phyloP scores from a whole-genome alignment of 2,797 vertebrate species.

The Dendrocincla tyrannina region DNA sequence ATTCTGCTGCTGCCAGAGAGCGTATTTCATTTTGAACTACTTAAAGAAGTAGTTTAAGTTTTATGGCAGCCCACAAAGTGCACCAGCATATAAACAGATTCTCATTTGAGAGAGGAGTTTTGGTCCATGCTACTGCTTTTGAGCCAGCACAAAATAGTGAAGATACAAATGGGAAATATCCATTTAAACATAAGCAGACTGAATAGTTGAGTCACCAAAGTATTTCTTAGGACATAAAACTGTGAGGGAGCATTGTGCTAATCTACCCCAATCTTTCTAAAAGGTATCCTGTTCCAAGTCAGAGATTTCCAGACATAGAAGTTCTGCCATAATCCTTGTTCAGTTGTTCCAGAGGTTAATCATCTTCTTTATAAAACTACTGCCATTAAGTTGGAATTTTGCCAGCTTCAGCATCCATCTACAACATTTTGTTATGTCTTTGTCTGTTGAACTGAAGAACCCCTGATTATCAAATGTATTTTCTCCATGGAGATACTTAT shows the following conservation, averaged over 20 bases:
- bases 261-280: neutral
- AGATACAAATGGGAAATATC: neutral
- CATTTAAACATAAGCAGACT: neutral
- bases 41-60: constrained; percentile 45
- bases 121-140: constrained; percentile 1
- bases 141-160: neutral
- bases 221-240: constrained; percentile 3
- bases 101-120: neutral
- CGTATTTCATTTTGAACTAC: constrained; percentile 54
- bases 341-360: constrained; percentile 27
- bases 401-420: neutral
- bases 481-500: constrained; percentile 28
- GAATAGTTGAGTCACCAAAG: neutral
- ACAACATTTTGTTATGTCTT: constrained; percentile 47
- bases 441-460: constrained; percentile 27
- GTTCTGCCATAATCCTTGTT: neutral
- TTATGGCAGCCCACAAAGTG: constrained; percentile 42
- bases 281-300: neutral
- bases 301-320: neutral
- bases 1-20: constrained; percentile 31
- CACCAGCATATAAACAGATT: constrained; percentile 39
- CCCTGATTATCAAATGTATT: neutral
- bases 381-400: neutral
- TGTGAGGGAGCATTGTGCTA: neutral
- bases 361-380: constrained; percentile 13